phyloP scores from a whole-genome alignment of 2,797 vertebrate species.

The Cygnus olor region DNA sequence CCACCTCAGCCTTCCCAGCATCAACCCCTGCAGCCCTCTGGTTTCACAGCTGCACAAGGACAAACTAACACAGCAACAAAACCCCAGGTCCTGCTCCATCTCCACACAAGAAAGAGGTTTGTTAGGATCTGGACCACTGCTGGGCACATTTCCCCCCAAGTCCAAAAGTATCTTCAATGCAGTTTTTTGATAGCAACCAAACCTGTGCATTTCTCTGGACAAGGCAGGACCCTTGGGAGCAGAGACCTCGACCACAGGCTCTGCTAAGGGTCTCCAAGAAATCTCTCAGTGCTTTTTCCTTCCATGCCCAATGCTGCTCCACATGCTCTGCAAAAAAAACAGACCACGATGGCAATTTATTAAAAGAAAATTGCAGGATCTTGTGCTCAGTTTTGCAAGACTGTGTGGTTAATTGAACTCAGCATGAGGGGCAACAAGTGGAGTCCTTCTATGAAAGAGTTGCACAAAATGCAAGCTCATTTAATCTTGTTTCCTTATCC shows the following conservation, averaged over 20 bases:
- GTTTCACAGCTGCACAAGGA: not conserved
- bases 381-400: constrained; percentile 27
- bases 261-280: not conserved
- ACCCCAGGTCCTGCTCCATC: not conserved
- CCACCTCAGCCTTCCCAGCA: not conserved
- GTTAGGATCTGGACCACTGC: not conserved
- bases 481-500: constrained; percentile 12
- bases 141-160: not conserved
- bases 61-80: not conserved
- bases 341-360: not conserved
- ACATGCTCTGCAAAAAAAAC: not conserved
- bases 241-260: not conserved
- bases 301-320: not conserved
- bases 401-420: not conserved
- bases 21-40: not conserved
- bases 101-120: not conserved
- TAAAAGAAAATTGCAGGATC: not conserved
- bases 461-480: not conserved
- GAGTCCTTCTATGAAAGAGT: not conserved
- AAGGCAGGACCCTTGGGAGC: not conserved
- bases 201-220: accelerated
- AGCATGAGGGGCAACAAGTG: not conserved
- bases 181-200: not conserved
- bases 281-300: not conserved
- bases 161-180: too few relatives aligned